Base-by-base conservation (phyloP, 1,140 invertebrate genomes). In the Trinorchestia longiramus region DNA sequence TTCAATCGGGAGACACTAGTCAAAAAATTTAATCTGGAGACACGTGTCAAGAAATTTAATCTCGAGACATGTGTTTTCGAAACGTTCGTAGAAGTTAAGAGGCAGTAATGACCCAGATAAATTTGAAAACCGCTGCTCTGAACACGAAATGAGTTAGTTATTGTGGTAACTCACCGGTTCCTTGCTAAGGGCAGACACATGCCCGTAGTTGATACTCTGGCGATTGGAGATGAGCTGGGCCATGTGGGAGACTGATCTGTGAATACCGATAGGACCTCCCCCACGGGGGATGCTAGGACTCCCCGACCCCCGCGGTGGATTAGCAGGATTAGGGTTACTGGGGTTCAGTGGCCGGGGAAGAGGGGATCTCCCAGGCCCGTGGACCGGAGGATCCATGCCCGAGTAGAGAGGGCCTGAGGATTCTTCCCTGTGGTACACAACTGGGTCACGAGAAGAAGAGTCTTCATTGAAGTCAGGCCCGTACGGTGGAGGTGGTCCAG, bases 211-310 rank as follows among this genome's bases (percentile, higher is more conserved):
- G 77, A 96, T 95, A 62, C 95, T 96, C 91, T 96, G 96, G 28
- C 95, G 95, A 43, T 95, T 96, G 95, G 96, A 95, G 87, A 96
- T 96, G 42, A 96, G 95, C 42, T 96, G 96, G 45, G 96, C 96
- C 62, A 96, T 95, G 57, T 96, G 96, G 41, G 87, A 95, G 53
- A 96, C 92, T 43, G 95, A 95, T 45, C 96, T 95, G 90, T 96
- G 96, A 6, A 96, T 23, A 43, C 96, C 95, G 45, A 96, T 95
- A 17, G 96, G 95, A n/a, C 96, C 96, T 62, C 96, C 96, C 77
- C 96, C 96, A 44, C 95, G 95, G 47, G 96, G 96, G 40, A 96
- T 96, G 53, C 96, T 96, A 42, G 96, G 96, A 1, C 96, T 45
- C 15, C 43, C 44, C 11, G 87, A 47, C 41, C 91, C 43, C 77